Conservation (phyloP, 2,113 vertebrate genomes). For the Scomber japonicus region DNA sequence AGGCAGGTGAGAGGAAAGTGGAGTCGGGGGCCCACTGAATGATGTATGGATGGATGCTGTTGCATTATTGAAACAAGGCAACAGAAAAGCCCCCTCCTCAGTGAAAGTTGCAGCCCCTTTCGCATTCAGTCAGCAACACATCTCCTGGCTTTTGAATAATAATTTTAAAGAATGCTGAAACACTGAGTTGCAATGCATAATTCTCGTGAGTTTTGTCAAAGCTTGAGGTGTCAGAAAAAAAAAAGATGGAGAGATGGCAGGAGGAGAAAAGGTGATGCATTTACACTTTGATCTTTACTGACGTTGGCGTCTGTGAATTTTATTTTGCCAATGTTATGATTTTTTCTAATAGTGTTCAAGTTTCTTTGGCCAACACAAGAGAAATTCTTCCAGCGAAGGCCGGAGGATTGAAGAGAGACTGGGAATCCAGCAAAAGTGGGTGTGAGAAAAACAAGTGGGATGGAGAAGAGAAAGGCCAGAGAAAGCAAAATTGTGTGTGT, state of each 20-base stretch:
- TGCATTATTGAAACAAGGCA: constrained; percentile 58
- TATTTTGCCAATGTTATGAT: not conserved
- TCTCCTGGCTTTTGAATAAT: constrained; percentile 2
- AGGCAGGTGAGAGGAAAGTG: not conserved
- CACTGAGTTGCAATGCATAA: not conserved
- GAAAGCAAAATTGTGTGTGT: not conserved
- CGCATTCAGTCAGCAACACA: not conserved
- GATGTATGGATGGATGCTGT: constrained; percentile 43
- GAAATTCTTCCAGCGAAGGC: not conserved
- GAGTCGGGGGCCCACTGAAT: constrained; percentile 32
- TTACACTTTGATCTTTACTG: not conserved
- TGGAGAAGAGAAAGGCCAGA: not conserved
- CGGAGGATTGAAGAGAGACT: not conserved
- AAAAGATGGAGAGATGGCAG: not conserved
- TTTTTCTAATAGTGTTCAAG: not conserved
- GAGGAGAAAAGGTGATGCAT: not conserved
- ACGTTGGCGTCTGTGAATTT: not conserved
- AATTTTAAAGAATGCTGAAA: not conserved
- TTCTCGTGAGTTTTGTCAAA: not conserved
- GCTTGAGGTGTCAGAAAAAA: not conserved
- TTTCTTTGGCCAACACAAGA: not conserved
- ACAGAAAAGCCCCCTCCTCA: constrained; percentile 15
- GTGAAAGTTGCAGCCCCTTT: not conserved
- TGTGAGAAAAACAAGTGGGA: not conserved
- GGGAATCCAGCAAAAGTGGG: not conserved